phyloP scores from a whole-genome alignment of 2,113 vertebrate species.

The Arizona elegans region DNA sequence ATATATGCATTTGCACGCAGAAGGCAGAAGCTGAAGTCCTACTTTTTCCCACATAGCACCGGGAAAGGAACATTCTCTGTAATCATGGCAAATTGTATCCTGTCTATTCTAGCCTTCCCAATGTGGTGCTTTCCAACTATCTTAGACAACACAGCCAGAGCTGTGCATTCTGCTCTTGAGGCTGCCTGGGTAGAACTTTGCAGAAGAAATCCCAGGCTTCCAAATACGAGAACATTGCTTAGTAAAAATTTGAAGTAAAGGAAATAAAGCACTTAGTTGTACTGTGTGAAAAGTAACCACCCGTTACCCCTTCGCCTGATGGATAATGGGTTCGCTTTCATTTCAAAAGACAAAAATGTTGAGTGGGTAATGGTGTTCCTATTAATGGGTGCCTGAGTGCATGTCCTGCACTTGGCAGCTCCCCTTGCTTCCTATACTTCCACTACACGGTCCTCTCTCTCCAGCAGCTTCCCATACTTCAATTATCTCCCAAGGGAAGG shows the following conservation, averaged over 20 bases:
- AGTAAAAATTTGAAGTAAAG: neutral
- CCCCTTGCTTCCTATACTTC: neutral
- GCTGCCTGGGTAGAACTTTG: neutral
- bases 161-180: neutral
- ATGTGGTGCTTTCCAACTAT: neutral
- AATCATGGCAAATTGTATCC: neutral
- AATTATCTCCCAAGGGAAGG: neutral
- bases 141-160: neutral
- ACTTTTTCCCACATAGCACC: neutral
- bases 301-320: neutral
- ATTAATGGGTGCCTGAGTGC: neutral
- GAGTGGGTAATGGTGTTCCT: neutral
- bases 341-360: neutral
- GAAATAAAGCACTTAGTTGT: neutral
- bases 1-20: neutral
- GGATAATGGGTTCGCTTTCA: neutral
- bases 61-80: neutral
- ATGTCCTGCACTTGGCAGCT: neutral
- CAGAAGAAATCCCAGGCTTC: neutral
- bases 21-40: neutral
- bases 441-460: neutral
- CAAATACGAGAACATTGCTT: neutral
- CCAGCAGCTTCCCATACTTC: neutral
- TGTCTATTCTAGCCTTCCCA: neutral
- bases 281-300: neutral